Conservation (phyloP, 2,797 vertebrate genomes). For the Gambelia wislizenii region DNA sequence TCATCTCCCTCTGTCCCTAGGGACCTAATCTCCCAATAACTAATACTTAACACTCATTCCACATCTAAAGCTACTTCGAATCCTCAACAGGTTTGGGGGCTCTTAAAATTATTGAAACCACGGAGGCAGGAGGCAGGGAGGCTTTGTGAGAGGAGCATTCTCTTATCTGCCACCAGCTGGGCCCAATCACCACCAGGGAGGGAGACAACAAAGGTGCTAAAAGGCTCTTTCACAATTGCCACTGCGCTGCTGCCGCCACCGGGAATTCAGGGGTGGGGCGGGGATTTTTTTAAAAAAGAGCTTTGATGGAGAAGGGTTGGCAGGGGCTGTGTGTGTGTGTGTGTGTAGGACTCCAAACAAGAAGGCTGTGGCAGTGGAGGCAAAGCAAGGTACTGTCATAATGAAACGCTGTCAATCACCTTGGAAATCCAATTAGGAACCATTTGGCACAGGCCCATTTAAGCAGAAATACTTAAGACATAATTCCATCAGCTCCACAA, state of each 20-base stretch:
- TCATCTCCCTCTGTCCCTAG: slow-evolving; percentile 83
- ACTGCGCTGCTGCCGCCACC: slow-evolving; percentile 74
- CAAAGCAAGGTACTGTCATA: slow-evolving; percentile 83
- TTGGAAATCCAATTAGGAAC: slow-evolving; percentile 83
- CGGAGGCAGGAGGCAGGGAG: slow-evolving; percentile 80
- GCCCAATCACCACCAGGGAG: slow-evolving; percentile 87
- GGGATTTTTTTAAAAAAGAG: slow-evolving; percentile 57
- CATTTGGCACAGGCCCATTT: slow-evolving; percentile 71
- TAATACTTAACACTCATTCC: slow-evolving; percentile 88
- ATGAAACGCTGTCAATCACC: slow-evolving; percentile 81
- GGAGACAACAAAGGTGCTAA: slow-evolving; percentile 92
- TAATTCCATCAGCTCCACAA: slow-evolving; percentile 67
- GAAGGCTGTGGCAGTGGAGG: slow-evolving; percentile 74
- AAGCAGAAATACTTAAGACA: slow-evolving; percentile 76
- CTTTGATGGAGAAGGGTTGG: slow-evolving; percentile 68
- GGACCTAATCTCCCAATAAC: slow-evolving; percentile 84
- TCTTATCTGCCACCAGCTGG: slow-evolving; percentile 88
- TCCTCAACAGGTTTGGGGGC: slow-evolving; percentile 85
- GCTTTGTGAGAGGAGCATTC: slow-evolving; percentile 86
- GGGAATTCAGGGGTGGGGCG: slow-evolving; percentile 72
- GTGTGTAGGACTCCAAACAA: slow-evolving; percentile 60
- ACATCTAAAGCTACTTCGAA: slow-evolving; percentile 84
- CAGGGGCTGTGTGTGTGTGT: background rate
- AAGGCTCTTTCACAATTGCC: slow-evolving; percentile 91
- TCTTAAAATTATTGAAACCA: slow-evolving; percentile 82